phyloP scores from a whole-genome alignment of 2,888 invertebrate genomes.

The Clitarchus hookeri region DNA sequence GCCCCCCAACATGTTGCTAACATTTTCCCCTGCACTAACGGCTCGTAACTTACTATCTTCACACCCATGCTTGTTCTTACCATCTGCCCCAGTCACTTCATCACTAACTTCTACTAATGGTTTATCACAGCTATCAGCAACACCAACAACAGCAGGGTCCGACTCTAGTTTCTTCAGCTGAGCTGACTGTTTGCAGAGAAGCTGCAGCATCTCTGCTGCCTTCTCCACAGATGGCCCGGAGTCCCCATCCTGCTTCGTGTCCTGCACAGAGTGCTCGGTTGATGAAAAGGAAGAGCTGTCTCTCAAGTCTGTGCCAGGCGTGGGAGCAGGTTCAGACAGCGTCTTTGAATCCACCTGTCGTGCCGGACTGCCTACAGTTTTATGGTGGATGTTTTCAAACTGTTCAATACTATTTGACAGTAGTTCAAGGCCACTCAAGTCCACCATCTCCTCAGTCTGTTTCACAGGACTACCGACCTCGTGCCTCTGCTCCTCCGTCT shows the following conservation, averaged over 20 bases:
- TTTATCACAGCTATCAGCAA: slow-evolving; percentile 27
- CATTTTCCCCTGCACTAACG: slow-evolving; percentile 11
- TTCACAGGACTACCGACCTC: neutral
- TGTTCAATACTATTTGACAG: slow-evolving; percentile 85
- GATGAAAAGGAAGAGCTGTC: neutral
- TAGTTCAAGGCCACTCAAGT: slow-evolving; percentile 79
- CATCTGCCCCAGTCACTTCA: neutral
- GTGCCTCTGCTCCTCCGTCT: too few relatives aligned
- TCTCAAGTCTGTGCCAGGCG: neutral
- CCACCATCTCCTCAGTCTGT: slow-evolving; percentile 56
- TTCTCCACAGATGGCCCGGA: slow-evolving; percentile 34
- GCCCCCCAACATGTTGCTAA: slow-evolving; percentile 45
- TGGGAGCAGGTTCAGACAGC: neutral
- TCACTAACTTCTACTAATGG: neutral
- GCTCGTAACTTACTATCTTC: neutral
- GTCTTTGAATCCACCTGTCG: neutral
- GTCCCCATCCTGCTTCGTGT: slow-evolving; percentile 25
- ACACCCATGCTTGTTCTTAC: neutral
- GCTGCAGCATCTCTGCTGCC: slow-evolving; percentile 39
- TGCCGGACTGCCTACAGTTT: slow-evolving; percentile 10
- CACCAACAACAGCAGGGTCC: neutral
- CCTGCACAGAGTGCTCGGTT: neutral
- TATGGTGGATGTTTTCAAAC: slow-evolving; percentile 57
- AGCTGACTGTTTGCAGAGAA: slow-evolving; percentile 34
- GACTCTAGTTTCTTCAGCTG: slow-evolving; percentile 3